A percentile compares a stretch with the other conserved stretches of the same genome.
phyloP scores from a whole-genome alignment of 1,140 invertebrate species.

The Neuroterus valhalla region DNA sequence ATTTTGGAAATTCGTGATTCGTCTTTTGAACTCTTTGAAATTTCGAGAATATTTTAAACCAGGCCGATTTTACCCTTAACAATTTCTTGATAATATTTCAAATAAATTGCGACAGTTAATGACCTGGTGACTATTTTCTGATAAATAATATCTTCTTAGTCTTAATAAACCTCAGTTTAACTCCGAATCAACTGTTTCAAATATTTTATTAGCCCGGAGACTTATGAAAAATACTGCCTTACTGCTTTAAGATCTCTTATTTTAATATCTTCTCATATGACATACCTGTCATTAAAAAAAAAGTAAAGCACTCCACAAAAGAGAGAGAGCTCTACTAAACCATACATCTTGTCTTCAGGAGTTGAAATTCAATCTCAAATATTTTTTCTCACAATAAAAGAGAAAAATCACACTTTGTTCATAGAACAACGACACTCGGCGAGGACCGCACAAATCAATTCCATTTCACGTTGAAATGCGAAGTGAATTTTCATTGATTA shows the following conservation, averaged over 20 bases:
- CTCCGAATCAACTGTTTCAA: too few relatives aligned
- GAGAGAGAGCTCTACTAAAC: slow-evolving; percentile 69
- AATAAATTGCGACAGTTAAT: background rate
- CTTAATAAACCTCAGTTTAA: too few relatives aligned
- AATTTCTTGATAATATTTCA: background rate
- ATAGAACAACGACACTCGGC: background rate
- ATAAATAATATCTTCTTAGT: too few relatives aligned
- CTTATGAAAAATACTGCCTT: too few relatives aligned
- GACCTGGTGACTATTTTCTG: background rate
- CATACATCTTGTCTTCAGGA: slow-evolving; percentile 59
- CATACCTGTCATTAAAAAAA: slow-evolving; percentile 71
- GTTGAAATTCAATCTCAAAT: background rate
- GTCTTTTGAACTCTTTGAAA: too few relatives aligned
- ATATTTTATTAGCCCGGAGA: too few relatives aligned
- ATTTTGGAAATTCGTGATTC: too few relatives aligned
- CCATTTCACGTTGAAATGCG: background rate
- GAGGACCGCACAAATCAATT: slow-evolving; percentile 27
- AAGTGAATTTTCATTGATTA: background rate
- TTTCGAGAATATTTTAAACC: too few relatives aligned
- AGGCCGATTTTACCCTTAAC: background rate
- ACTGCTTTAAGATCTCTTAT: background rate
- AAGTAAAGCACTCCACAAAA: slow-evolving; percentile 71
- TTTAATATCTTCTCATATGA: background rate
- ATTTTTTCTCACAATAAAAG: background rate
- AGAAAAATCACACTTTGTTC: slow-evolving; percentile 12